Base-by-base conservation (phyloP, 2,113 vertebrate genomes). In the Oncorhynchus gorbuscha region DNA sequence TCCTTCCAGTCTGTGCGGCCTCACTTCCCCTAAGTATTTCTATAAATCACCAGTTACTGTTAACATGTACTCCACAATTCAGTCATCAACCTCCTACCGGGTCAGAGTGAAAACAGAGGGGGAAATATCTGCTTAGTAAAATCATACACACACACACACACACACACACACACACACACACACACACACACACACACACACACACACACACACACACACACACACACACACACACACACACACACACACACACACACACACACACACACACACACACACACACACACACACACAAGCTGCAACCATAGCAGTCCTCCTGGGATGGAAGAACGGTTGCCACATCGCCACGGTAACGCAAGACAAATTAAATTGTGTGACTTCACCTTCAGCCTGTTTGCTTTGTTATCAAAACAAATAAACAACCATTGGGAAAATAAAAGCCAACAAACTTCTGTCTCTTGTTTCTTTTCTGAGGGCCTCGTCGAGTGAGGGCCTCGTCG, bases 1-100 rank as follows among this genome's bases (percentile, higher is more conserved):
- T 95, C 93, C 94, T 91, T 92, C 91, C 94, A 94, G 93, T 94
- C 91, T 95, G 95, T 94, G 95, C 94, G 93, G 94, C 95, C 95
- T 97, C 95, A 96, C 96, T 97, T 96, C 96, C 95, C 93, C 94
- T 98, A 96, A 98, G 96, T 98, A 97, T 98, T 94, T 95, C 95
- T 89, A 96, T 98, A 98, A 99, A 98, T 97, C 96, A 97, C 84
- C 86, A 86, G 88, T 92, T 94, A 94, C 95, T 93, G 96, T 95
- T 97, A 96, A 95, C 95, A 96, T 95, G 94, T 94, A 94, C 92
- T 91, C 93, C 93, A 91, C 94, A 93, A 94, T 92, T 95, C 92
- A 86, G 86, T 95, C 93, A 97, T 98, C 96, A 96, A 97, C 97
- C 95, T 95, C 91, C 89, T 90, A 93, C 91, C 93, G 94, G 95